A percentile compares a stretch with the other conserved stretches of the same genome.
phyloP scores from a whole-genome alignment of 2,888 invertebrate species.

The Zhuqinia jingwanae region DNA sequence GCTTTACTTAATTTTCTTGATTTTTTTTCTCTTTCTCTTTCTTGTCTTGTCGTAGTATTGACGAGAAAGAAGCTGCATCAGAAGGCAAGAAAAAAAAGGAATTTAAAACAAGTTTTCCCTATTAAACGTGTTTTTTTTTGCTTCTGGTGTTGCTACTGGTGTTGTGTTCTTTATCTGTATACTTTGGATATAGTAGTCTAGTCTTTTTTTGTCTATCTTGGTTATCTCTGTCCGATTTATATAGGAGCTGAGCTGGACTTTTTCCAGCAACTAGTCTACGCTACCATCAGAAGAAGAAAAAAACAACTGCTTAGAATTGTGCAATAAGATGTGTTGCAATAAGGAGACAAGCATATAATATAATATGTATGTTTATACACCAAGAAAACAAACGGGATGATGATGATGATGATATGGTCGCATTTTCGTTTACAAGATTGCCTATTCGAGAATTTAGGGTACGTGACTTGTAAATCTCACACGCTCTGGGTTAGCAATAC shows the following conservation, averaged over 20 bases:
- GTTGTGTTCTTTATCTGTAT: constrained; percentile 23
- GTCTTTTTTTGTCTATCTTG: too few relatives aligned
- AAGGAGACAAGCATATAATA: not conserved
- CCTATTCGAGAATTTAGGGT: constrained; percentile 48
- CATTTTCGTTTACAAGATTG: constrained; percentile 38
- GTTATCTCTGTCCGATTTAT: not conserved
- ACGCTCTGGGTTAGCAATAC: constrained; percentile 54
- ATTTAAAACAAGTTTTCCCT: constrained; percentile 34
- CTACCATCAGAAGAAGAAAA: too few relatives aligned
- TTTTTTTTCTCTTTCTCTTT: not conserved
- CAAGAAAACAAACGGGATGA: too few relatives aligned
- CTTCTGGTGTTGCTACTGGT: constrained; percentile 18
- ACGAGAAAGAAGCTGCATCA: constrained; percentile 24
- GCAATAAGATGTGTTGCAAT: constrained; percentile 4
- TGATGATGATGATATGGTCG: constrained; percentile 21
- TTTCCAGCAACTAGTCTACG: constrained; percentile 63
- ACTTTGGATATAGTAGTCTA: too few relatives aligned
- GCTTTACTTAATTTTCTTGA: constrained; percentile 32
- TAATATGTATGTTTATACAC: too few relatives aligned
- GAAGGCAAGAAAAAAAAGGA: constrained; percentile 22
- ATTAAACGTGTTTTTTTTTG: constrained; percentile 31
- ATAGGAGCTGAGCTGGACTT: constrained; percentile 61
- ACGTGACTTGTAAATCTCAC: constrained; percentile 68
- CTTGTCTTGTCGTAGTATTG: constrained; percentile 5
- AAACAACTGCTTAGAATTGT: constrained; percentile 1